Percentiles rank a stretch among this genome's conserved stretches.
These are phyloP conservation scores for Nematolebias whitei DNA, from an alignment of 2,113 vertebrate species.

Conservation along the genomic window DNA sequence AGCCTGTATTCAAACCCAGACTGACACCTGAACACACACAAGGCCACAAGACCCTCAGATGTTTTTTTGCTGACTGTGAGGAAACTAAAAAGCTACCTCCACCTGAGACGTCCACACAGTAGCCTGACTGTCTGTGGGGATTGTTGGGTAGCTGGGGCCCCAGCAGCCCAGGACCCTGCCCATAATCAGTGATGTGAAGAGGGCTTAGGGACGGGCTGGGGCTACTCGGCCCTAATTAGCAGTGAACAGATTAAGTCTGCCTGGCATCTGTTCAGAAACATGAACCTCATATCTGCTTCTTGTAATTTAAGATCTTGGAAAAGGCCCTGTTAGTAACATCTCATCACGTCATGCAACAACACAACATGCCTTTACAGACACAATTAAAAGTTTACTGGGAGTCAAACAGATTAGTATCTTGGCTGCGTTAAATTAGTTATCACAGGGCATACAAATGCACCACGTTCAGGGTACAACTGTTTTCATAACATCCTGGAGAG, in stretches of 20 bases:
- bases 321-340: not conserved
- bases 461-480: slow-evolving; percentile 21
- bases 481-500: slow-evolving; percentile 59
- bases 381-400: not conserved
- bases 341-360: not conserved
- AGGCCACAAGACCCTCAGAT: slow-evolving; percentile 38
- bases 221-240: slow-evolving; percentile 53
- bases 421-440: slow-evolving; percentile 12
- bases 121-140: slow-evolving; percentile 49
- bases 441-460: slow-evolving; percentile 28
- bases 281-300: not conserved
- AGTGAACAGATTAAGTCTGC: slow-evolving; percentile 33
- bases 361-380: not conserved
- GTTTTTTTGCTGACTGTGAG: slow-evolving; percentile 35
- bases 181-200: slow-evolving; percentile 60
- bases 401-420: not conserved
- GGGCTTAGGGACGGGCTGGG: slow-evolving; percentile 34
- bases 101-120: slow-evolving; percentile 65
- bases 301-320: not conserved
- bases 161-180: slow-evolving; percentile 39
- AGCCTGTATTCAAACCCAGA: slow-evolving; percentile 54
- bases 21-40: slow-evolving; percentile 72
- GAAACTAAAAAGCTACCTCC: slow-evolving; percentile 49
- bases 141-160: slow-evolving; percentile 13
- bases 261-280: slow-evolving; percentile 37